Conservation (phyloP, 2,888 invertebrate genomes). For the Hylaea fasciaria region DNA sequence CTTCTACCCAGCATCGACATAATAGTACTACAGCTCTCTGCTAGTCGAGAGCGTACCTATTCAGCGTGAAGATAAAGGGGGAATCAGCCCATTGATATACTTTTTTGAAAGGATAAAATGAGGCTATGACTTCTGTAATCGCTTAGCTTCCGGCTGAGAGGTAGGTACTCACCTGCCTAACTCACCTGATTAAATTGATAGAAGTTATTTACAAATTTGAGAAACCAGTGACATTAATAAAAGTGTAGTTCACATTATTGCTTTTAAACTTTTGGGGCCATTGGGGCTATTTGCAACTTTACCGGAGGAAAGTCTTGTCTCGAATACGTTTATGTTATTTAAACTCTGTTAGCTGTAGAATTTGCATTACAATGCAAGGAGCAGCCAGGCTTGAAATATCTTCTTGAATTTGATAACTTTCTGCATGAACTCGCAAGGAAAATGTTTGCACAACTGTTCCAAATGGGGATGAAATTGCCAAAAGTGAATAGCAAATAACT, state of each 20-base stretch:
- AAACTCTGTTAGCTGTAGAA: slow-evolving; percentile 8
- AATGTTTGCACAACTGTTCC: not conserved
- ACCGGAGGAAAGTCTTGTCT: too few species aligned
- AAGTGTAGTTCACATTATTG: too few species aligned
- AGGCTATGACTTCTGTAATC: not conserved
- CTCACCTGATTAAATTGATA: too few species aligned
- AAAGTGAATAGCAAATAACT: too few species aligned
- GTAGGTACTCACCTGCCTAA: not conserved
- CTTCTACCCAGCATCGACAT: slow-evolving; percentile 15
- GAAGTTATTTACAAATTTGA: too few species aligned
- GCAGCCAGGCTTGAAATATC: slow-evolving; percentile 15
- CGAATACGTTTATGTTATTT: slow-evolving; percentile 3
- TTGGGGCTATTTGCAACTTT: too few species aligned
- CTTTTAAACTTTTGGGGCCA: too few species aligned
- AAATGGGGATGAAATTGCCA: too few species aligned
- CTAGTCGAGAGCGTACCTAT: not conserved
- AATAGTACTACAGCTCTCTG: slow-evolving; percentile 8
- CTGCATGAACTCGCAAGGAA: not conserved
- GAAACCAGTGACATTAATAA: too few species aligned
- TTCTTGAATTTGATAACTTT: slow-evolving; percentile 14
- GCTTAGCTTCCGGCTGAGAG: not conserved
- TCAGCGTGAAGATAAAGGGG: slow-evolving; percentile 1
- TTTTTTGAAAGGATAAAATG: not conserved
- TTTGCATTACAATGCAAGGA: slow-evolving; percentile 33
- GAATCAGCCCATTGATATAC: not conserved